These are phyloP conservation scores for Griposia aprilina DNA, from an alignment of 2,888 invertebrate species.

Conservation along the genomic window DNA sequence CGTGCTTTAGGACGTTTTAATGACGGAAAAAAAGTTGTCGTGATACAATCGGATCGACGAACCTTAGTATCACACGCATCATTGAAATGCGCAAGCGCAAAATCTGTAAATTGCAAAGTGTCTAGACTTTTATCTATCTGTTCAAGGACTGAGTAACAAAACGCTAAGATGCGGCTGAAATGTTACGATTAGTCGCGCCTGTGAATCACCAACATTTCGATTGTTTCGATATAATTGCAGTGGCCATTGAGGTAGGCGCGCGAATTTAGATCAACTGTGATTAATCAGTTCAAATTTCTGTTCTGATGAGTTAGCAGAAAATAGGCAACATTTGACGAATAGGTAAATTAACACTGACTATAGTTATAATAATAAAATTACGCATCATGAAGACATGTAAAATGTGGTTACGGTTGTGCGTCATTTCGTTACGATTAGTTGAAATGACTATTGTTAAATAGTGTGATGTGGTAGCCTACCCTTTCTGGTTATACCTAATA, in stretches of 20 bases:
- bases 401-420: constrained; percentile 28
- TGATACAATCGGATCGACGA: constrained; percentile 85
- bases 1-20: constrained; percentile 74
- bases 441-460: background rate
- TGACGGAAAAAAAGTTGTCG: constrained; percentile 76
- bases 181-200: constrained; percentile 81
- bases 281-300: constrained; percentile 7
- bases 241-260: constrained; percentile 75
- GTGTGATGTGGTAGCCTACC: background rate
- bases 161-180: constrained; percentile 75
- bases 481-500: constrained; percentile 4
- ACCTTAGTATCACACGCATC: constrained; percentile 84
- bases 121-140: constrained; percentile 86
- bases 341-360: background rate
- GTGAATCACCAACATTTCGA: constrained; percentile 62
- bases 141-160: constrained; percentile 81
- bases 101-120: constrained; percentile 86
- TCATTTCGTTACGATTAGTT: constrained; percentile 17
- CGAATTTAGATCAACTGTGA: constrained; percentile 19
- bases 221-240: constrained; percentile 75
- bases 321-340: background rate
- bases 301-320: constrained; percentile 13
- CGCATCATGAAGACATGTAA: background rate
- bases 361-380: constrained; percentile 6
- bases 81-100: constrained; percentile 87